Conservation (phyloP, 2,888 invertebrate species). For the Drosophila emarginata region DNA sequence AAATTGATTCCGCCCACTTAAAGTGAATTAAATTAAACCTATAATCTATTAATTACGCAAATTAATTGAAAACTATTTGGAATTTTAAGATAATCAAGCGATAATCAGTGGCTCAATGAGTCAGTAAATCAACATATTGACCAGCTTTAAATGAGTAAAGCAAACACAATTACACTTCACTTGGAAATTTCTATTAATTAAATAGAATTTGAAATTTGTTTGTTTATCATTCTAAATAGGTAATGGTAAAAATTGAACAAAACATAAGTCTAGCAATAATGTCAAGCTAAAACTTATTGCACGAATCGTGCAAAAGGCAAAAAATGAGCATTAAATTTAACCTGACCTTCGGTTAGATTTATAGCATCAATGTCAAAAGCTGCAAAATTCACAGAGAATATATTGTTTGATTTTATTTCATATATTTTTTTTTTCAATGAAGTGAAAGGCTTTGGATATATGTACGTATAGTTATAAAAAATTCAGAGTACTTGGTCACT, state of each 20-base stretch:
- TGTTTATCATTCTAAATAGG: background rate
- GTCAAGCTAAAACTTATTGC: background rate
- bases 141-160: conserved; percentile 8
- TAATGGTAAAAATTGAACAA: background rate
- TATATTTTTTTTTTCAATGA: background rate
- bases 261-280: background rate
- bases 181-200: conserved; percentile 14
- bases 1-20: conserved; percentile 9
- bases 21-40: conserved; percentile 6
- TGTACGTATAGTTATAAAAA: background rate
- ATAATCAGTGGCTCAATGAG: conserved; percentile 36
- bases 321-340: conserved; percentile 17
- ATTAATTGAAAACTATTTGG: conserved; percentile 10
- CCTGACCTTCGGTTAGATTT: conserved; percentile 59
- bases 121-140: conserved; percentile 45
- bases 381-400: conserved; percentile 13
- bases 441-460: conserved; percentile 56
- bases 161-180: conserved; percentile 19
- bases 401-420: background rate
- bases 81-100: background rate
- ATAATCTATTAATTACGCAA: conserved; percentile 5
- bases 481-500: conserved; percentile 37
- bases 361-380: conserved; percentile 35
- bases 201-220: conserved; percentile 12
- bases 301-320: conserved; percentile 10